Conservation (phyloP, 2,888 invertebrate species). For the Oxytorus armatus region DNA sequence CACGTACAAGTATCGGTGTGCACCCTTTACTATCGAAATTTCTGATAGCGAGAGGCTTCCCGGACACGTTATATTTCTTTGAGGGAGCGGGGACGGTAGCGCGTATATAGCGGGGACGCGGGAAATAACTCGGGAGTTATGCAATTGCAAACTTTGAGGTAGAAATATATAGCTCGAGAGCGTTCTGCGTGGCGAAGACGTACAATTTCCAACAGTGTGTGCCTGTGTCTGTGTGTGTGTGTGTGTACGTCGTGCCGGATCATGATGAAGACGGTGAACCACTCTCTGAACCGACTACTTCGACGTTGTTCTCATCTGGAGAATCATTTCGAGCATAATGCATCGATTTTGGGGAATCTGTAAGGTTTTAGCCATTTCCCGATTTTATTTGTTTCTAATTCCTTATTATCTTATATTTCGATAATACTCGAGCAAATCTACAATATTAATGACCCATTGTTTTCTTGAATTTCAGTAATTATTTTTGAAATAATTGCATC, state of each 20-base stretch:
- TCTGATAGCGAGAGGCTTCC: conserved; percentile 54
- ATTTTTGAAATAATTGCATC: too few relatives aligned
- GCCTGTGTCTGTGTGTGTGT: too few relatives aligned
- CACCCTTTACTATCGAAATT: conserved; percentile 30
- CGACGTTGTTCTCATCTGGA: too few relatives aligned
- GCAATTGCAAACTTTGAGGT: conserved; percentile 72
- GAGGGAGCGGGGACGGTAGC: conserved; percentile 32
- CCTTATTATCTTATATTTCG: too few relatives aligned
- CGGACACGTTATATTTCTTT: conserved; percentile 36
- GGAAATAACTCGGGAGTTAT: conserved; percentile 69
- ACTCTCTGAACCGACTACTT: neutral
- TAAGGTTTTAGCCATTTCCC: too few relatives aligned
- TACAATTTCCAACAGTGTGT: conserved; percentile 62
- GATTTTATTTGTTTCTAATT: too few relatives aligned
- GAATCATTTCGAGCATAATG: too few relatives aligned
- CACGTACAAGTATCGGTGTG: neutral
- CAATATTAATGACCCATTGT: too few relatives aligned
- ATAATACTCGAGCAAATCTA: too few relatives aligned
- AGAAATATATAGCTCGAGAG: conserved; percentile 28
- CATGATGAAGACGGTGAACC: conserved; percentile 3
- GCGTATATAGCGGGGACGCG: neutral
- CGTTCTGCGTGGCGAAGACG: conserved; percentile 67
- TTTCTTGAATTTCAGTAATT: too few relatives aligned
- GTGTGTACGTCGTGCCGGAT: conserved; percentile 53
- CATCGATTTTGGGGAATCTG: too few relatives aligned